phyloP scores from a whole-genome alignment of 2,113 vertebrate species.

The Pterophyllum scalare region DNA sequence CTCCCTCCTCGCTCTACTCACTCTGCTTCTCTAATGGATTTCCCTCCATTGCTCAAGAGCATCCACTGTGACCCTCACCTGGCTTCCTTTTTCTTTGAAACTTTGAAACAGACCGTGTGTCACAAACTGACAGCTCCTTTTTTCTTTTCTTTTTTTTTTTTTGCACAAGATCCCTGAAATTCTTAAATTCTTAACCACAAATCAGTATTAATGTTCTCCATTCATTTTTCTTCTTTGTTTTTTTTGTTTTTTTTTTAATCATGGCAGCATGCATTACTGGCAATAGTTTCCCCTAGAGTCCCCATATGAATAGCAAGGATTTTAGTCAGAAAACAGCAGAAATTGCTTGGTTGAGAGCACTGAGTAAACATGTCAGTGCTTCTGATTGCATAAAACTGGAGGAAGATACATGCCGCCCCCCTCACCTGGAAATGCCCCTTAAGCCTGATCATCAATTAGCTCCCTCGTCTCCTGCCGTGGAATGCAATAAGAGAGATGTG shows the following conservation, averaged over 20 bases:
- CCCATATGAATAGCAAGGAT: background rate
- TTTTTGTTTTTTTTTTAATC: accelerated
- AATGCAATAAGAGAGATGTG: conserved; percentile 86
- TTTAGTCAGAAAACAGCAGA: background rate
- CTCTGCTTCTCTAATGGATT: background rate
- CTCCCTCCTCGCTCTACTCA: background rate
- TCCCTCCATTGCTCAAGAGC: background rate
- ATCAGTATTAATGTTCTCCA: conserved; percentile 68
- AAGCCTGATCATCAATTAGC: conserved; percentile 65
- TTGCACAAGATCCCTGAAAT: conserved; percentile 19
- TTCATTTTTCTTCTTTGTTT: background rate
- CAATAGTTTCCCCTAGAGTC: background rate
- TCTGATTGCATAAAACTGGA: background rate
- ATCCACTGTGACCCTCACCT: conserved; percentile 1
- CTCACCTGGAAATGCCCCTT: background rate
- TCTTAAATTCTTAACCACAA: conserved; percentile 11
- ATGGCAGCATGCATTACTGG: background rate
- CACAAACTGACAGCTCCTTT: background rate
- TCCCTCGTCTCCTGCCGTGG: conserved; percentile 55
- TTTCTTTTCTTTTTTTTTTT: background rate
- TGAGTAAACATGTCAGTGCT: conserved; percentile 19
- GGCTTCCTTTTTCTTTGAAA: background rate
- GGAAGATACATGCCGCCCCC: background rate
- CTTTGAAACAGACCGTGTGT: conserved; percentile 26
- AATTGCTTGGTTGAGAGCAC: background rate